Conservation (phyloP, 2,797 vertebrate species). For the Trachurus trachurus region DNA sequence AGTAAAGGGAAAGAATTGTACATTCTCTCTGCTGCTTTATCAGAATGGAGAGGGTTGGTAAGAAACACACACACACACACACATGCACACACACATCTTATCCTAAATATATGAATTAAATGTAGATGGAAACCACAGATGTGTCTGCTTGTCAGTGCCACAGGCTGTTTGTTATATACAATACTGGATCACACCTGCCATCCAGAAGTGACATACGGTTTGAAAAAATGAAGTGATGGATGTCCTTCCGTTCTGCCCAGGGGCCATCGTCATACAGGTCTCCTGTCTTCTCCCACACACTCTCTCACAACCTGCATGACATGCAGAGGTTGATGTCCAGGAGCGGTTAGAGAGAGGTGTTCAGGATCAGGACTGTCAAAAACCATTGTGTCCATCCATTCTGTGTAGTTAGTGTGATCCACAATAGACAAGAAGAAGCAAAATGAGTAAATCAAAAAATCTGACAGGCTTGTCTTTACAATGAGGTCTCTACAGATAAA, state of each 20-base stretch:
- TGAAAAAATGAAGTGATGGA: slow-evolving; percentile 58
- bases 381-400: no score
- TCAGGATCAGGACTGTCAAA: neutral
- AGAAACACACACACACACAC: neutral
- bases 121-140: slow-evolving; percentile 45
- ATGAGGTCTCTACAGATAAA: neutral
- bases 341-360: neutral
- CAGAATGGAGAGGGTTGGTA: neutral
- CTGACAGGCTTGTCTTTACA: neutral
- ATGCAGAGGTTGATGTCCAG: neutral
- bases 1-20: neutral
- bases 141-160: slow-evolving; percentile 37
- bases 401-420: no score
- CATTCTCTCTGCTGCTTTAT: no score
- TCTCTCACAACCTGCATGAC: neutral
- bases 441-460: neutral
- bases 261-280: neutral
- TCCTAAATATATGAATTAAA: slow-evolving; percentile 15
- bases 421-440: neutral
- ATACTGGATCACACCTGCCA: slow-evolving; percentile 50
- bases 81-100: neutral
- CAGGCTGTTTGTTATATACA: slow-evolving; percentile 51
- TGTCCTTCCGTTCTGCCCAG: slow-evolving; percentile 37
- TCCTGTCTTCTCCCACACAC: neutral
- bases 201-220: slow-evolving; percentile 37